Base-by-base conservation (phyloP, 2,888 invertebrate species). In the Sisyra nigra region DNA sequence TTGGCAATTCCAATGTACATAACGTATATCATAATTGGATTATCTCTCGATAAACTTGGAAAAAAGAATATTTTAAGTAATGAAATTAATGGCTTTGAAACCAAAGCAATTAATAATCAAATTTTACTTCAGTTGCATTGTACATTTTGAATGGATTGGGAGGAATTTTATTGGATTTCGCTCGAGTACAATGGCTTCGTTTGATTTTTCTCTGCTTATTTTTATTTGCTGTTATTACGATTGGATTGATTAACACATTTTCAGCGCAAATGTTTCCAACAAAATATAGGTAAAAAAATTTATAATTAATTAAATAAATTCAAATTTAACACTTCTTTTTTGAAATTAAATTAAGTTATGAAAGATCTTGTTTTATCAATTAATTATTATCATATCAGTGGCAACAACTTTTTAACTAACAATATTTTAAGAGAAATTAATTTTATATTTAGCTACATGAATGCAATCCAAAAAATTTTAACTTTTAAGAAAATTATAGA, bases 11-110 rank as follows among this genome's bases (percentile, higher is more conserved):
- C 52, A 7, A 56, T 57, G 34, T 57, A 54, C 6, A 14, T 54
- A 3, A 51, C 56, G 5, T 63, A 62, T 47, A 50, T 62, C 18
- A 41, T 55, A 11, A 56, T 58, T 13, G 63, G 61, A 6, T 45
- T 52, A 19, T 42, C 62, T 4, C 61, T 75, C 14, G 67, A 69
- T 47, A 47, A 56, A 1, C 50, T 66, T 0, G 77, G 78, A 17
- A 76, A 78, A 55, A 73, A 72, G 54, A 57, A 61, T 33, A 64
- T 74, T 44, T 56, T 74, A n/a, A 55, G 74, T 52, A 57, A 60
- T 48, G 30, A 29, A 10, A 11, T 40, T 10, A 17, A 29, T 30
- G n/a, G n/a, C n/a, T n/a, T n/a, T n/a, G n/a, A n/a, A n/a, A n/a
- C n/a, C n/a, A n/a, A n/a, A n/a, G n/a, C n/a, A n/a, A n/a, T n/a